Evolutionary conservation across 2,113 vertebrate species (phyloP).

Genomic region (Orthonyx spaldingii): DNA sequence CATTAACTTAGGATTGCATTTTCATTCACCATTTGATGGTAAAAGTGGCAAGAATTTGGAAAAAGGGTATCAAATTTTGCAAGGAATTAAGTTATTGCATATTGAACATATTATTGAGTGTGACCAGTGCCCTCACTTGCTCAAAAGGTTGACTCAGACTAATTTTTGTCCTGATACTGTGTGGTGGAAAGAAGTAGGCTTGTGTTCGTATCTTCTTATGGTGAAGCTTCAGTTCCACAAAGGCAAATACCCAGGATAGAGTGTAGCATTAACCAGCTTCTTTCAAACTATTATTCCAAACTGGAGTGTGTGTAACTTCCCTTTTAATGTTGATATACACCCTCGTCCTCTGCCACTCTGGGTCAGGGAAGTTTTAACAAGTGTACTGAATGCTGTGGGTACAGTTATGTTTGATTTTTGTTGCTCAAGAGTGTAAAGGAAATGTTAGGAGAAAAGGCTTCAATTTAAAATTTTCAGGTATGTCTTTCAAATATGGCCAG

Average conservation of each 20-base stretch:
- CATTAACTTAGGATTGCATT: background rate
- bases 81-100: background rate
- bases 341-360: background rate
- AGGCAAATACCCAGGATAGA: background rate
- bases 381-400: background rate
- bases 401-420: background rate
- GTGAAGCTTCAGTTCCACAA: background rate
- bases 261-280: background rate
- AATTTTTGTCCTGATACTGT: background rate
- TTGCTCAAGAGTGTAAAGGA: background rate
- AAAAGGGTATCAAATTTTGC: background rate
- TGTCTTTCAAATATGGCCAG: background rate
- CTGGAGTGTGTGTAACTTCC: background rate
- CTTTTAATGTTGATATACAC: background rate
- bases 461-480: background rate
- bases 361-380: background rate
- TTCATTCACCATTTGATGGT: background rate
- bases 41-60: background rate
- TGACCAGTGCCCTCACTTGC: background rate
- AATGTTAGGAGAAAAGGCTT: background rate
- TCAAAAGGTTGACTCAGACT: background rate
- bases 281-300: background rate
- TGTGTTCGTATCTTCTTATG: background rate
- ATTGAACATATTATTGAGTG: background rate
- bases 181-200: background rate